These are phyloP conservation scores for Suillia variegata DNA, from an alignment of 2,888 invertebrate species.

Conservation along the genomic window DNA sequence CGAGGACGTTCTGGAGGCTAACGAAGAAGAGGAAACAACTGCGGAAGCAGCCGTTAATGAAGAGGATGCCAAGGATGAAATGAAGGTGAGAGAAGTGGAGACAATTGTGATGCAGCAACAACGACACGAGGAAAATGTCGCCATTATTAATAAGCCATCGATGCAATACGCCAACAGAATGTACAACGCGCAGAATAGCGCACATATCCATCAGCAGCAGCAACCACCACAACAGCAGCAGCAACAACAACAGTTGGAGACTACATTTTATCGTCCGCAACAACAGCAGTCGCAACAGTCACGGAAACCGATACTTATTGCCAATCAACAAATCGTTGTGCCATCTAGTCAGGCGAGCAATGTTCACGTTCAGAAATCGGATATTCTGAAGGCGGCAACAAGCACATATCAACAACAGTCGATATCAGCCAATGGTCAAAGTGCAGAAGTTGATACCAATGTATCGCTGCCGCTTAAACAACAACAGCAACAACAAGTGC, in stretches of 20 bases:
- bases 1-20: slow-evolving; percentile 9
- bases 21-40: slow-evolving; percentile 22
- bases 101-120: slow-evolving; percentile 27
- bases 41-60: slow-evolving; percentile 15
- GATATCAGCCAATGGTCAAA: slow-evolving; percentile 13
- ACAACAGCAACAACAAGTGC: slow-evolving; percentile 44
- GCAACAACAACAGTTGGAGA: slow-evolving; percentile 17
- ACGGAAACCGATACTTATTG: slow-evolving; percentile 13
- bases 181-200: slow-evolving; percentile 4
- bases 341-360: slow-evolving; percentile 29
- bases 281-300: slow-evolving; percentile 25
- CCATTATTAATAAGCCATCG: background rate
- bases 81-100: slow-evolving; percentile 17
- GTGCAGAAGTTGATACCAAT: background rate
- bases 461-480: slow-evolving; percentile 20
- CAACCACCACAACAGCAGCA: slow-evolving; percentile 26
- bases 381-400: slow-evolving; percentile 6
- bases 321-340: slow-evolving; percentile 23
- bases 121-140: background rate
- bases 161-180: slow-evolving; percentile 7
- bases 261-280: slow-evolving; percentile 16
- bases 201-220: slow-evolving; percentile 11
- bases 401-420: background rate
- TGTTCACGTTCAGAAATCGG: slow-evolving; percentile 13
- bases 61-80: slow-evolving; percentile 24